Base-by-base conservation (phyloP, 2,888 invertebrate genomes). In the Ametastegia equiseti region DNA sequence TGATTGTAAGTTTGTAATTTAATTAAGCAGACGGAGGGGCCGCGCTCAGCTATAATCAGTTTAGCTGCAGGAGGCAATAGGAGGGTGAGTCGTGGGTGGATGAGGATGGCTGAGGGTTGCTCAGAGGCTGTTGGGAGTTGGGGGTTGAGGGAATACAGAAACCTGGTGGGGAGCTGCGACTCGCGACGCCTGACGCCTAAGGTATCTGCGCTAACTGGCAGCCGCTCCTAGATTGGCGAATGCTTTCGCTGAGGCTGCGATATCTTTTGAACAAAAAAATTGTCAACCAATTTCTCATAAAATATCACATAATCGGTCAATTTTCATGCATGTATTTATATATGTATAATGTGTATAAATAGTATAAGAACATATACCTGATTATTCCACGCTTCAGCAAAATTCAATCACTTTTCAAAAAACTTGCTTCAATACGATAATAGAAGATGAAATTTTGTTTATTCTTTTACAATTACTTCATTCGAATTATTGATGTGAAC, bases 1-100 rank as follows among this genome's bases (percentile, higher is more conserved):
- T 86, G 86, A 88, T 88, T 88, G 87, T 86, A 86, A 88, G 88
- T 86, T 85, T 85, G 86, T 87, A 88, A 88, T 88, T 87, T 85
- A 85, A 88, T 88, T 87, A 87, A 86, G 86, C 80, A 83, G 83
- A 84, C 82, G 84, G 83, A 86, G 86, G 85, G 84, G 84, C 83
- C 85, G 84, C 85, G 85, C 82, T 77, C 81, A 81, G 82, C 84
- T 85, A 85, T 88, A 88, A 88, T 88, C 88, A 88, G 87, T 86
- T 88, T 88, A 88, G 85, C 87, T 84, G 84, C 86, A 81, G 86
- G 84, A 84, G 87, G 85, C 84, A 83, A 83, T 82, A 83, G 84
- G 75, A 84, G 86, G 87, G 86, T 87, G 84, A 79, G 75, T 23
- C 71, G 30, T 71, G 71, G 71, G 71, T 47, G 71, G 71, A n/a